phyloP scores from a whole-genome alignment of 2,113 vertebrate genomes.

The Ophthalmolycus amberensis region DNA sequence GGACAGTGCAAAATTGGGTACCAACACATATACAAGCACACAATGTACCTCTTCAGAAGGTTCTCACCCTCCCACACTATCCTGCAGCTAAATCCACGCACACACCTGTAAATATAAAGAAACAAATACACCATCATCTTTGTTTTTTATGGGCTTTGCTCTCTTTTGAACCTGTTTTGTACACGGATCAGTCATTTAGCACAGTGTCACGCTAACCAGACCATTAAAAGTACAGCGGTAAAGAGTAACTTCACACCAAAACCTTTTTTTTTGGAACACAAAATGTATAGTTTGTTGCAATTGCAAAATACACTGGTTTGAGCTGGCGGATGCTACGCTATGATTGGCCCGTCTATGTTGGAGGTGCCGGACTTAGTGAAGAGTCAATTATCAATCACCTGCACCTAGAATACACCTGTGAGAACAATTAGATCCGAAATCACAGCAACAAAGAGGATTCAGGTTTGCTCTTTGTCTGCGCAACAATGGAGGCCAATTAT shows the following conservation, averaged over 20 bases:
- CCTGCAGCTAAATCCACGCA: not conserved
- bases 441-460: no score
- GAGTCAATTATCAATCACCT: no score
- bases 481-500: no score
- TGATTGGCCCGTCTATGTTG: not conserved
- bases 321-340: no score
- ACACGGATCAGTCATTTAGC: not conserved
- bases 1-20: not conserved
- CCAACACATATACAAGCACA: conserved; percentile 3
- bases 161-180: not conserved
- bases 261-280: no score
- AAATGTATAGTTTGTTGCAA: no score
- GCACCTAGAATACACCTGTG: no score
- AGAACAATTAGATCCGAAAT: no score
- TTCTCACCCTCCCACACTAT: conserved; percentile 14
- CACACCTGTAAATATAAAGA: conserved; percentile 12
- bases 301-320: no score
- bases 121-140: conserved; percentile 1
- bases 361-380: no score
- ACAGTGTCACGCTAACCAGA: not conserved
- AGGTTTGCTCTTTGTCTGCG: no score
- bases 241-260: not conserved
- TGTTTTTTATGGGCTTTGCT: not conserved
- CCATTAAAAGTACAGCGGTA: not conserved
- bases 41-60: conserved; percentile 8